These are phyloP conservation scores for Muscicapa comitata DNA, from an alignment of 2,797 vertebrate species.

Conservation along the genomic window DNA sequence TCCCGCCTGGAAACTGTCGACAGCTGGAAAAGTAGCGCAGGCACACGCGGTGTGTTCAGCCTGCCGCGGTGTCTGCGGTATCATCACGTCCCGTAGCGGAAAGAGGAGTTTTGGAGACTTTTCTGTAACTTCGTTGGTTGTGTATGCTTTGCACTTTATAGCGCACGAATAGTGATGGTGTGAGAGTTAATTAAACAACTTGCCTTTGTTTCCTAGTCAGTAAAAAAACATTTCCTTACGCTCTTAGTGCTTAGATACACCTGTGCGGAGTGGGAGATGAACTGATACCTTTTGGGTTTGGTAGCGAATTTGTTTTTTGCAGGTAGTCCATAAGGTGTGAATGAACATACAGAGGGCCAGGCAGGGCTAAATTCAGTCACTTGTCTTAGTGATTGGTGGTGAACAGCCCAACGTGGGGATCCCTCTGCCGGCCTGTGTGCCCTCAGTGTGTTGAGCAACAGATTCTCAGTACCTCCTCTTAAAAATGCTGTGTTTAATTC, in stretches of 20 bases:
- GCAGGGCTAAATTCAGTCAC: fast-evolving
- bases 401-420: fast-evolving
- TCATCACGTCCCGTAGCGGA: background rate
- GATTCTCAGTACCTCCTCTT: background rate
- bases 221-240: background rate
- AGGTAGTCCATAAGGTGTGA: background rate
- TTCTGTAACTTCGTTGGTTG: fast-evolving
- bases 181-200: background rate
- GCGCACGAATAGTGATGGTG: fast-evolving
- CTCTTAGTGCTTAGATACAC: background rate
- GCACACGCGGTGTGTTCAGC: background rate
- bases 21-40: background rate
- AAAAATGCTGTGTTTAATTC: background rate
- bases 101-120: background rate
- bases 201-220: background rate
- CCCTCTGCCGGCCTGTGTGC: no score
- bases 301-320: background rate
- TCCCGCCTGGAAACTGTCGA: background rate
- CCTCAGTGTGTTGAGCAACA: fast-evolving
- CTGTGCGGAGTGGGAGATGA: background rate
- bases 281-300: background rate
- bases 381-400: no score
- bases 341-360: fast-evolving
- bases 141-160: fast-evolving
- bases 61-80: fast-evolving